Conservation (phyloP, 1,140 invertebrate genomes). For the Nixonia krombeini region DNA sequence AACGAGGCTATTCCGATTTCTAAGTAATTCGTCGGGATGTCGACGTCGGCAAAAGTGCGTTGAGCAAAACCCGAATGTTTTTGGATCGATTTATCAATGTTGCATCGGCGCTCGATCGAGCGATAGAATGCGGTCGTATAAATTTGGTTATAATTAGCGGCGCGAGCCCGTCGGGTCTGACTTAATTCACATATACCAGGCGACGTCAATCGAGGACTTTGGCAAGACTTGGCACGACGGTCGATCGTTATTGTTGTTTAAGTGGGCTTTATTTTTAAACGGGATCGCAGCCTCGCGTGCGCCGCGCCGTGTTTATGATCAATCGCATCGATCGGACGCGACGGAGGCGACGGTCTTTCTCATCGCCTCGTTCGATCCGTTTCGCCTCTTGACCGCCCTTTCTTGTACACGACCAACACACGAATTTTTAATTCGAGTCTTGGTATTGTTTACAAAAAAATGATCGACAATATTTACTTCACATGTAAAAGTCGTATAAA, state of each 20-base stretch:
- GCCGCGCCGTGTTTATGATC: constrained; percentile 17
- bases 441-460: not conserved
- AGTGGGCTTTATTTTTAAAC: constrained; percentile 56
- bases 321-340: constrained; percentile 5
- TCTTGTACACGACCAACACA: no score
- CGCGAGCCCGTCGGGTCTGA: constrained; percentile 24
- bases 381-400: no score
- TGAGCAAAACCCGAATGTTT: no score
- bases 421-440: no score
- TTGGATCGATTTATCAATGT: no score
- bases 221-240: constrained; percentile 57
- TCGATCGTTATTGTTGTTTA: constrained; percentile 51
- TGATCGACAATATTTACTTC: not conserved
- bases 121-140: constrained; percentile 41
- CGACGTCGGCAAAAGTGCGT: no score
- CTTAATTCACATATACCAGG: constrained; percentile 19
- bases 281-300: constrained; percentile 12
- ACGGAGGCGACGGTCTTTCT: no score
- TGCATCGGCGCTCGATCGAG: constrained; percentile 27
- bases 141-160: constrained; percentile 59
- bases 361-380: no score
- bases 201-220: constrained; percentile 37
- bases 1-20: no score
- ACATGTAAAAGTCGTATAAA: no score
- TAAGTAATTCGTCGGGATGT: no score